phyloP scores from a whole-genome alignment of 2,888 invertebrate species.

The Leptothorax acervorum region DNA sequence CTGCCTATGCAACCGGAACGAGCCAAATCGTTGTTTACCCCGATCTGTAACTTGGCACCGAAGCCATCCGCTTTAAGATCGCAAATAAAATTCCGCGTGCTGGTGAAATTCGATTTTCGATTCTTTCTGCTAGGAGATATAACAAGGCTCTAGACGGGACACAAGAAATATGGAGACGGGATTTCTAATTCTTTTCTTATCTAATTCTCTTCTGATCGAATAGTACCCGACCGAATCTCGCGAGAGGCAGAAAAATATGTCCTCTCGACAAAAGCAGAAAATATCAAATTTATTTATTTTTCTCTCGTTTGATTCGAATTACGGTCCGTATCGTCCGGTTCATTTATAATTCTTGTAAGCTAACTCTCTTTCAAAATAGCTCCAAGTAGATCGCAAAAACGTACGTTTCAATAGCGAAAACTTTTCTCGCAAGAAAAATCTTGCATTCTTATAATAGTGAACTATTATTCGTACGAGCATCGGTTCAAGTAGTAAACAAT shows the following conservation, averaged over 20 bases:
- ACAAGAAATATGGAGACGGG: slow-evolving; percentile 22
- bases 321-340: neutral
- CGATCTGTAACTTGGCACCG: slow-evolving; percentile 52
- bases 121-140: slow-evolving; percentile 9
- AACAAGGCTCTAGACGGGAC: neutral
- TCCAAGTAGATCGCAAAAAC: neutral
- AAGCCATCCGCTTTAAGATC: slow-evolving; percentile 44
- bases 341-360: neutral
- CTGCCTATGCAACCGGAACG: slow-evolving; percentile 26
- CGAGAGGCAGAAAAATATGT: neutral
- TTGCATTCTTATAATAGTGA: neutral
- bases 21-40: slow-evolving; percentile 53
- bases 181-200: slow-evolving; percentile 33
- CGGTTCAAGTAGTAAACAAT: neutral
- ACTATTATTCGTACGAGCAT: slow-evolving; percentile 6
- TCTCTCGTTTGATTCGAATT: neutral
- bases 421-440: slow-evolving; percentile 9
- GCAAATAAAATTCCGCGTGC: slow-evolving; percentile 43
- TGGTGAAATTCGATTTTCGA: slow-evolving; percentile 47
- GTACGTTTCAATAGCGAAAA: slow-evolving; percentile 3
- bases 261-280: neutral
- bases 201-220: neutral
- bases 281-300: slow-evolving; percentile 6
- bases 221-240: neutral
- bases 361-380: neutral